Evolutionary conservation across 1,140 invertebrate species (phyloP), one percentile per base, ranked within the genome.

Genomic region (Caenorhabditis remanei): DNA sequence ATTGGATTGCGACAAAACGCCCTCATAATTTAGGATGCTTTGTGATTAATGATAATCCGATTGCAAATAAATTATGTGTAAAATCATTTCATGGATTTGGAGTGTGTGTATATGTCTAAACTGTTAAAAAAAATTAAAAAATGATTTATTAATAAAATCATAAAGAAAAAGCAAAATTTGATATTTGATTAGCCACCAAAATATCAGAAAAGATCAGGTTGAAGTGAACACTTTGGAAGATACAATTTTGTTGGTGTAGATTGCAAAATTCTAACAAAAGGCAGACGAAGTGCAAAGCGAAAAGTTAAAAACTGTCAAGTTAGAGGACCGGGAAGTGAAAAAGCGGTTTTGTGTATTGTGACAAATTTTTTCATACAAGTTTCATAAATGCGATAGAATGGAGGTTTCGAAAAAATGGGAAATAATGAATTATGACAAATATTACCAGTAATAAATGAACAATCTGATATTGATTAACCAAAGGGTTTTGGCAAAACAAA

Each of bases 141-240:
- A 16, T 46, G 13, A 71, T 46, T 71, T 48, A 79, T 24, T 24
- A 79, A 9, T 50, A 24, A 53, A 11, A 50, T 46, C 11, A 79
- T 14, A 19, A 16, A 13, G 4, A 24, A 50, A 50, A 79, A 79
- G 71, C 71, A 50, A 79, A 79, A 48, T 46, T n/a, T 50, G 71
- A 79, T 79, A 79, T 24, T 50, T 50, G 46, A 50, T 46, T 50
- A 32, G 40, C 63, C 0, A 65, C 43, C 65, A 46, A 71, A 50
- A 79, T 53, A 32, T 19, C 1, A 13, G 40, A 79, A 71, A 79
- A 79, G 71, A 79, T 79, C 71, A 79, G 46, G 19, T 79, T 79
- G 71, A 79, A 79, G 71, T 79, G 71, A 79, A 79, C 71, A 79
- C 43, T 79, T 79, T 79, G 71, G 71, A 79, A 79, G 46, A 79